phyloP scores from a whole-genome alignment of 1,140 invertebrate species.

The Sipha flava region DNA sequence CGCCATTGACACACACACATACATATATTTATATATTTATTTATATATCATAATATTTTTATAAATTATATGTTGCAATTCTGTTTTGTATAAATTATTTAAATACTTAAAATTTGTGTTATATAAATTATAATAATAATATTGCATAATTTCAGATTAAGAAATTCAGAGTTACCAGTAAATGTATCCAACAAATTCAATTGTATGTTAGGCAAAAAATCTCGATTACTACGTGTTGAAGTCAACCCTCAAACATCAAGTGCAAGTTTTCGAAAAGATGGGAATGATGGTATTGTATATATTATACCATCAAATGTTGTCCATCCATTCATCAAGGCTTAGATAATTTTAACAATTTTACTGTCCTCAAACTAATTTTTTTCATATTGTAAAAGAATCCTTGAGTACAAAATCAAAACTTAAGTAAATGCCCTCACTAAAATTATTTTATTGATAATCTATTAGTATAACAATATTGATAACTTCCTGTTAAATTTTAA shows the following conservation, averaged over 20 bases:
- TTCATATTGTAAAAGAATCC: neutral
- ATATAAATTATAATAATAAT: neutral
- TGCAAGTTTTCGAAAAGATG: constrained; percentile 56
- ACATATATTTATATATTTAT: too few species aligned
- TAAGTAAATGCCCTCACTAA: too few species aligned
- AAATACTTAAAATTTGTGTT: neutral
- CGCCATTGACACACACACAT: too few species aligned
- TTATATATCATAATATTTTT: too few species aligned
- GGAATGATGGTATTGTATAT: constrained; percentile 47
- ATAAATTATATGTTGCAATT: too few species aligned
- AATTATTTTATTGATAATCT: neutral
- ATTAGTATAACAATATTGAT: neutral
- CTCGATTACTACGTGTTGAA: constrained; percentile 54
- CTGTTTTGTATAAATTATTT: neutral
- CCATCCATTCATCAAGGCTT: constrained; percentile 25
- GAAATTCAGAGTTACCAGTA: constrained; percentile 54
- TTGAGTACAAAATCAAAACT: neutral
- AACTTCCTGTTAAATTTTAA: neutral
- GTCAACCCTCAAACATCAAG: constrained; percentile 49
- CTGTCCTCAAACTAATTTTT: neutral
- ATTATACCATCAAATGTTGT: constrained; percentile 48
- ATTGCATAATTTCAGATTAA: constrained; percentile 46
- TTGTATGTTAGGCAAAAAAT: constrained; percentile 67
- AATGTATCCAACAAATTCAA: constrained; percentile 55
- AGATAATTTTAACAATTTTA: neutral